Base-by-base conservation (phyloP, 2,113 vertebrate species). In the Epinephelus fuscoguttatus region DNA sequence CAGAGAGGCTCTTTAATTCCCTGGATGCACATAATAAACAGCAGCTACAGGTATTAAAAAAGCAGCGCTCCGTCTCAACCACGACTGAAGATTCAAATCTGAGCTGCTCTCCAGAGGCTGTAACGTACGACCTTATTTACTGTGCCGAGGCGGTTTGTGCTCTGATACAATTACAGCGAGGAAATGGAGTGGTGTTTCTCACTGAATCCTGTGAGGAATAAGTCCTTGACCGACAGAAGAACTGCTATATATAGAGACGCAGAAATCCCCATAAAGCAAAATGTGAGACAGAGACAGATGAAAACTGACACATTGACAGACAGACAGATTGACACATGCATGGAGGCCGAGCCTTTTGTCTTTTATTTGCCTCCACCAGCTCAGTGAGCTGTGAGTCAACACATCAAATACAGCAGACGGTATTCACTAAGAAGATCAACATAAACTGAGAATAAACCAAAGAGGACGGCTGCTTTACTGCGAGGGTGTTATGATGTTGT, bases 191-290 rank as follows among this genome's bases (percentile, higher is more conserved):
- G 56, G 64, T 45, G 0, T 55, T 63, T 59, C 62, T 59, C 72
- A 14, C 45, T 14, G 61, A 49, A 72, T 74, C 59, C 62, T 57
- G 47, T 72, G 52, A 84, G 63, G 75, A 82, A 70, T 9, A 40
- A 76, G 80, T 75, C 85, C 84, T 84, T 79, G 71, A 84, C 64
- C 68, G 25, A 76, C 70, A 77, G 57, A 68, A 37, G 62, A 84
- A 23, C n/a, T 4, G 70, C 71, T 82, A 59, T 64, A 74, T 71
- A 80, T 42, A 84, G 61, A 62, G 3, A 64, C 63, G 27, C 53
- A 53, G 70, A 53, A n/a, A 81, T 68, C 63, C 70, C 67, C 63
- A 33, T 8, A 5, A 57, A 72, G 61, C 67, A 55, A 50, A 61
- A 56, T 25, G 76, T 57, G 53, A 70, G 62, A 72, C 70, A 18